A percentile compares a stretch with the other conserved stretches of the same genome.
Evolutionary conservation across 1,140 invertebrate genomes (phyloP).

Genomic region (Antheraea mylitta): DNA sequence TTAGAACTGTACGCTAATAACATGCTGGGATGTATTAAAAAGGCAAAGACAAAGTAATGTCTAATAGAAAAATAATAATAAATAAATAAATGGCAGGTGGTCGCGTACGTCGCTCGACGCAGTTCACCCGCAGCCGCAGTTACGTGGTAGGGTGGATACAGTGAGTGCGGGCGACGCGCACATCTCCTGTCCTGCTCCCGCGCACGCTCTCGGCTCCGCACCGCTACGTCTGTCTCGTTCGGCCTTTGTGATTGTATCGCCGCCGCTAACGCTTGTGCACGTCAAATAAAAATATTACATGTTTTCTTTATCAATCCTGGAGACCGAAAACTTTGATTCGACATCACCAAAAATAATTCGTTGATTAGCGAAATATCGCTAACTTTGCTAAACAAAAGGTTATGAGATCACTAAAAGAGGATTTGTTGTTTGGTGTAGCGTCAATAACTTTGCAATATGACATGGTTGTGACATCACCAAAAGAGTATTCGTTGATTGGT

Average conservation of each 20-base stretch:
- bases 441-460: too few species aligned
- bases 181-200: background rate
- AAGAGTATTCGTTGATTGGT: too few species aligned
- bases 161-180: constrained; percentile 31
- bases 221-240: constrained; percentile 24
- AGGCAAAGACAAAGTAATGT: too few species aligned
- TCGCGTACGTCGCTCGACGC: constrained; percentile 58
- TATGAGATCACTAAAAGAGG: too few species aligned
- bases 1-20: too few species aligned
- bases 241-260: constrained; percentile 43
- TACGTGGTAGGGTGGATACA: constrained; percentile 73
- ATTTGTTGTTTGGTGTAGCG: too few species aligned
- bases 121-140: constrained; percentile 70
- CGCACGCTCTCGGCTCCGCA: constrained; percentile 18
- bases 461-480: too few species aligned
- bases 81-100: constrained; percentile 40
- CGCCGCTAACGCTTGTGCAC: background rate
- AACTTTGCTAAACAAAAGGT: too few species aligned
- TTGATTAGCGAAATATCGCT: too few species aligned
- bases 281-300: background rate
- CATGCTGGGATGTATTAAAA: too few species aligned
- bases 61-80: background rate
- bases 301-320: background rate
- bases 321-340: background rate
- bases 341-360: background rate